Evolutionary conservation across 2,113 vertebrate species (phyloP).

Genomic region (Girardinichthys multiradiatus): DNA sequence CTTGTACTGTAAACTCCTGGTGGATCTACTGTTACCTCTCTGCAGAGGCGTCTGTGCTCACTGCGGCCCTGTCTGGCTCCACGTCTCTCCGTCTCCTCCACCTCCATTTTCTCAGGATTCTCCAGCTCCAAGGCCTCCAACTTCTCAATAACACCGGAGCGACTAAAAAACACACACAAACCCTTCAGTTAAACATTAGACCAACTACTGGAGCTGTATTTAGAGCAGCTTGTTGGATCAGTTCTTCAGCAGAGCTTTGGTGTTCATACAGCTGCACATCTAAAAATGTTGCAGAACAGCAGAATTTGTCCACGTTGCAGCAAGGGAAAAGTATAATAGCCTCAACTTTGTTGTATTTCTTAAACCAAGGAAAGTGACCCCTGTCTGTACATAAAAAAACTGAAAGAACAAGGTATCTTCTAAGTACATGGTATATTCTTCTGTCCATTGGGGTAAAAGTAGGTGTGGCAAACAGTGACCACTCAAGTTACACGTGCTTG

Average conservation of each 20-base stretch:
- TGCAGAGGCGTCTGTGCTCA: slow-evolving; percentile 76
- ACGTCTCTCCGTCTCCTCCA: slow-evolving; percentile 69
- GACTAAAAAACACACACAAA: slow-evolving; percentile 55
- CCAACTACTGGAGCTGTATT: background rate
- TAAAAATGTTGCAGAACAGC: no score
- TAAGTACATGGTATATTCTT: no score
- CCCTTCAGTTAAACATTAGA: background rate
- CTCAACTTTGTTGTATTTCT: no score
- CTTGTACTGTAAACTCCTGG: no score
- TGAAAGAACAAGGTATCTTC: background rate
- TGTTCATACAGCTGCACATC: background rate
- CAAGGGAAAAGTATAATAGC: no score
- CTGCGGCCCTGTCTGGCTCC: slow-evolving; percentile 79
- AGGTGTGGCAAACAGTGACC: slow-evolving; percentile 31
- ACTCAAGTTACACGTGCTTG: slow-evolving; percentile 40
- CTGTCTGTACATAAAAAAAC: background rate
- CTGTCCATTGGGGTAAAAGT: background rate
- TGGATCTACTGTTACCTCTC: slow-evolving; percentile 71
- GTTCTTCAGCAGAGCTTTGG: background rate
- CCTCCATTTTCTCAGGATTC: slow-evolving; percentile 82
- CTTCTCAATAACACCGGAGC: slow-evolving; percentile 85
- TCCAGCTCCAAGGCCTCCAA: slow-evolving; percentile 84
- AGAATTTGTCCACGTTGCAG: no score
- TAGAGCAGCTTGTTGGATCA: slow-evolving; percentile 3
- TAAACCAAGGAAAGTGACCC: no score